Conservation (phyloP, 2,113 vertebrate genomes). For the Onychostoma macrolepis region DNA sequence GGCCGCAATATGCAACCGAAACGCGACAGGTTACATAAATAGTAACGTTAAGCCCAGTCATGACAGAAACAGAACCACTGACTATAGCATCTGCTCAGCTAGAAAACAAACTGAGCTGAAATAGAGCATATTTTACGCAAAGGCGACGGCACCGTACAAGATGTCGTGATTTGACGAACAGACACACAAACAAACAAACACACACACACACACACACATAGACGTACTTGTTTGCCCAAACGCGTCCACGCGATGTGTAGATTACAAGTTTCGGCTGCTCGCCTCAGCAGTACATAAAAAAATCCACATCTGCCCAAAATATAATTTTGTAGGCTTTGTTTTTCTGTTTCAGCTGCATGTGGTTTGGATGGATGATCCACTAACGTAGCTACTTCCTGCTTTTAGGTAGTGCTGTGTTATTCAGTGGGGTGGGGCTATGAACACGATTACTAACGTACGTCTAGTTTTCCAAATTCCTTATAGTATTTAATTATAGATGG, state of each 20-base stretch:
- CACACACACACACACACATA: background rate
- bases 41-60: background rate
- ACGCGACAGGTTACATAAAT: background rate
- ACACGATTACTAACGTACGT: background rate
- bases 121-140: background rate
- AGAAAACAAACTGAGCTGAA: background rate
- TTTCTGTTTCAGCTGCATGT: background rate
- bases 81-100: background rate
- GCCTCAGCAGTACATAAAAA: background rate
- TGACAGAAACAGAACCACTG: background rate
- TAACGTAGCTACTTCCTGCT: conserved; percentile 18
- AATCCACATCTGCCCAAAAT: background rate
- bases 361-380: background rate
- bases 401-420: background rate
- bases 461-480: background rate
- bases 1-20: background rate
- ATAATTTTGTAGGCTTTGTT: background rate
- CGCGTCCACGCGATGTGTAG: background rate
- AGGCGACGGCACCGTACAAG: background rate
- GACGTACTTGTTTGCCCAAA: conserved; percentile 12
- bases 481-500: too few species aligned
- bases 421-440: conserved; percentile 22
- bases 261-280: background rate
- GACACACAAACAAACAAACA: background rate
- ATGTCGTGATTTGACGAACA: conserved; percentile 22